Percentiles rank a stretch among this genome's conserved stretches.
These are phyloP conservation scores for Protobothrops mucrosquamatus DNA, from an alignment of 2,113 vertebrate species.

Conservation along the genomic window DNA sequence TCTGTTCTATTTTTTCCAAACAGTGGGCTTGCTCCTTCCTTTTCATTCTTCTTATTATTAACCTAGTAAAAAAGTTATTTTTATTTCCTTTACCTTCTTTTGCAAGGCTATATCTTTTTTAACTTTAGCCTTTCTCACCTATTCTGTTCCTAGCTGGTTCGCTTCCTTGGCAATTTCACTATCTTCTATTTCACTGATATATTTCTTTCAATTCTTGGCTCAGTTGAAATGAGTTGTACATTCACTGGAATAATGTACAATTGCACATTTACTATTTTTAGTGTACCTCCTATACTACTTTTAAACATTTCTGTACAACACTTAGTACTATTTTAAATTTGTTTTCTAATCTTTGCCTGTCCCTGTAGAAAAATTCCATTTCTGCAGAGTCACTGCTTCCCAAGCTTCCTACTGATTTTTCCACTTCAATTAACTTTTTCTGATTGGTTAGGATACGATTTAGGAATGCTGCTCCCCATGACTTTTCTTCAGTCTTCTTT, in stretches of 20 bases:
- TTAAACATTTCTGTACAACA: neutral
- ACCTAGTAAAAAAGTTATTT: neutral
- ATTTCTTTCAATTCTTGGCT: neutral
- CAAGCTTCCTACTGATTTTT: neutral
- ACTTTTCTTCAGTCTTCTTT: neutral
- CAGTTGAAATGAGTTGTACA: neutral
- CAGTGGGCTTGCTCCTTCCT: neutral
- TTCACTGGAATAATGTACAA: neutral
- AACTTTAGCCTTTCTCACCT: neutral
- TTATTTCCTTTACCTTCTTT: neutral
- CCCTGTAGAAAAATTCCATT: neutral
- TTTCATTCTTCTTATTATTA: neutral
- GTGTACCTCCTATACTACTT: neutral
- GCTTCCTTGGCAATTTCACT: neutral
- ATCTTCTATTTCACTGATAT: neutral
- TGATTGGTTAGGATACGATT: neutral
- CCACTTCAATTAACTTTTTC: neutral
- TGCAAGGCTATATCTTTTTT: neutral
- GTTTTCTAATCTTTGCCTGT: neutral
- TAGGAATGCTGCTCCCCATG: neutral
- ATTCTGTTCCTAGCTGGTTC: neutral
- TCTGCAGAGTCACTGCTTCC: neutral
- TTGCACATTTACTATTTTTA: neutral
- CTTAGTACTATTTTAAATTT: neutral
- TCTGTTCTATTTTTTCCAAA: neutral